These are phyloP conservation scores for Muscina levida DNA, from an alignment of 2,888 invertebrate species.

Conservation along the genomic window DNA sequence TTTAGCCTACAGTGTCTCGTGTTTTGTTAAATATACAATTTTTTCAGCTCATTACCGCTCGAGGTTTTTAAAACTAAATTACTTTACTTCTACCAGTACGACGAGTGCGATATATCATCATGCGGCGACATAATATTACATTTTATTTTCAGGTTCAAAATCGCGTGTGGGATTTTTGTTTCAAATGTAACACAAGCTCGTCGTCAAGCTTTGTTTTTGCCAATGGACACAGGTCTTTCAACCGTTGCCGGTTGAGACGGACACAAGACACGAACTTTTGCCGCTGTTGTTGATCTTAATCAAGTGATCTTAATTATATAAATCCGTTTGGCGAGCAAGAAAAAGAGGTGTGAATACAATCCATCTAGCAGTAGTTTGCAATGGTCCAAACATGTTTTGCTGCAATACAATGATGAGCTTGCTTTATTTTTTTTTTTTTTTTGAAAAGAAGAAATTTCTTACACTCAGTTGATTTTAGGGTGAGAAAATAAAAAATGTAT, in stretches of 20 bases:
- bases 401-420: not conserved
- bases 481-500: too few species aligned
- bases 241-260: not conserved
- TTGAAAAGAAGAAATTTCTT: too few species aligned
- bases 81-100: too few species aligned
- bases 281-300: constrained; percentile 30
- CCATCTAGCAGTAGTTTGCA: not conserved
- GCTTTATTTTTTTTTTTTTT: too few species aligned
- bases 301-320: constrained; percentile 31
- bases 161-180: constrained; percentile 45
- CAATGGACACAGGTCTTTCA: not conserved
- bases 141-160: constrained; percentile 58
- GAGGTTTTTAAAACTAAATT: not conserved
- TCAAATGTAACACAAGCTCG: not conserved
- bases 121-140: constrained; percentile 23
- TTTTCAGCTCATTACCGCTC: constrained; percentile 3
- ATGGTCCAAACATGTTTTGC: constrained; percentile 13
- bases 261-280: not conserved
- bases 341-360: constrained; percentile 25
- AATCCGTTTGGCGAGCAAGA: constrained; percentile 12
- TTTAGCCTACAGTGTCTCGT: constrained; percentile 55
- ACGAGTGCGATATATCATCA: not conserved
- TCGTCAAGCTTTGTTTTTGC: too few species aligned
- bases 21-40: constrained; percentile 6
- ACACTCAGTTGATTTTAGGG: too few species aligned